Evolutionary conservation across 92 coral and sea anemone genomes (phyloP), one percentile per base, ranked within the genome.

Genomic region (Actinernus sp.): DNA sequence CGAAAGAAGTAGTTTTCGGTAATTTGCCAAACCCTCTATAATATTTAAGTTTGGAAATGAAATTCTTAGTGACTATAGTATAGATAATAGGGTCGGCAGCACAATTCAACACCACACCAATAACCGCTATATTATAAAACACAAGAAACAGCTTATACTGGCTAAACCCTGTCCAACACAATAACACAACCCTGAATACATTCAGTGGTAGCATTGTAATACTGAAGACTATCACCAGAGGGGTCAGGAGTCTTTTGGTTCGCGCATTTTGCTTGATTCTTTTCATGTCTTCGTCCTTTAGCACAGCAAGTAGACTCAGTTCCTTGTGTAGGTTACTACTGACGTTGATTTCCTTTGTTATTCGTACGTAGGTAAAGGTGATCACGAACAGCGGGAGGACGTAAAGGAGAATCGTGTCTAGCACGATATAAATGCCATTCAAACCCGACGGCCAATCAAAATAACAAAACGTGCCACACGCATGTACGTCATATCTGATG

Each of bases 81-180:
- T 84, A 84, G 10, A 84, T 56, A 1, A 84, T 45, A 2, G 90
- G 90, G 49, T 84, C 85, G 2, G 85, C 90, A 0, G 77, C 81
- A 1, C 85, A 78, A 22, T 84, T 84, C 29, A 62, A 11, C 5
- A 47, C 82, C 2, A 69, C 54, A 1, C 78, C 61, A 8, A 68
- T n/a, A 12, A 39, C 56, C n/a, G 74, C 65, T 31, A 62, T 29
- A 31, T 68, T 67, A 19, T 20, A 24, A 20, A 27, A 26, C 3
- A 77, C 57, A 1, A 70, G 47, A 45, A 70, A 70, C 12, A 70
- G 38, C 28, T 55, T 18, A 27, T 70, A 66, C 0, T 24, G 34
- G 24, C 12, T 17, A 33, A 37, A 61, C 10, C 20, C 26, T 1
- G 26, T 18, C 76, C 73, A 45, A 19, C 51, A 70, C 1, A 34